Evolutionary conservation across 2,113 vertebrate species (phyloP), one percentile per base, ranked within the genome.

Genomic region (Thamnophis sirtalis): DNA sequence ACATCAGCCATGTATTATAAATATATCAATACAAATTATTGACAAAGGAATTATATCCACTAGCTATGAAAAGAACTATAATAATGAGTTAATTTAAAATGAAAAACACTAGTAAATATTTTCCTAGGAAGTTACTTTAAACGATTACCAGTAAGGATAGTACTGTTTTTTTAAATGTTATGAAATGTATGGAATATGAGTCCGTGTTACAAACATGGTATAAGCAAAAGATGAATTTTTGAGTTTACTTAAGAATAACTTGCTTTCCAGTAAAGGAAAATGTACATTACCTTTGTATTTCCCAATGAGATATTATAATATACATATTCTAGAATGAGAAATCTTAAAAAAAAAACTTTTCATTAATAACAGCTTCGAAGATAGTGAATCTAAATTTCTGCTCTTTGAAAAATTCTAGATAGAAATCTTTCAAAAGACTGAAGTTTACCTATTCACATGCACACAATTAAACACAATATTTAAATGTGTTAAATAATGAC

Each of bases 1-100:
- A 91, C 93, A 92, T 88, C 94, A 95, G 95, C 95, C 94, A 96
- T 97, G 94, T 21, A 5, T 68, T 7, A 33, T 24, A 92, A 90
- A 19, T 49, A 55, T 93, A 84, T 63, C 91, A 90, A 51, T 1
- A 80, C 56, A 80, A 91, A 95, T 54, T 43, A 80, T 43, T 43
- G 33, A 80, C 73, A 80, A 80, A 80, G 73, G 28, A 33, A 73
- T 73, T 15, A 73, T 73, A 73, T 11, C 7, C 33, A 80, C 17
- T 80, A 80, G 33, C 33, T 80, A 80, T 80, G 33, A 80, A 80
- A 80, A 80, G 17, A 38, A 80, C 3, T 38, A 17, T 80, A 80
- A 22, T 80, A 80, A 80, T 80, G 73, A 80, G 17, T 80, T 43
- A 43, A 43, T 80, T 80, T 80, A 80, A 80, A 38, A 80, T 43